These are phyloP conservation scores for Limanda limanda DNA, from an alignment of 2,113 vertebrate species.

Conservation along the genomic window DNA sequence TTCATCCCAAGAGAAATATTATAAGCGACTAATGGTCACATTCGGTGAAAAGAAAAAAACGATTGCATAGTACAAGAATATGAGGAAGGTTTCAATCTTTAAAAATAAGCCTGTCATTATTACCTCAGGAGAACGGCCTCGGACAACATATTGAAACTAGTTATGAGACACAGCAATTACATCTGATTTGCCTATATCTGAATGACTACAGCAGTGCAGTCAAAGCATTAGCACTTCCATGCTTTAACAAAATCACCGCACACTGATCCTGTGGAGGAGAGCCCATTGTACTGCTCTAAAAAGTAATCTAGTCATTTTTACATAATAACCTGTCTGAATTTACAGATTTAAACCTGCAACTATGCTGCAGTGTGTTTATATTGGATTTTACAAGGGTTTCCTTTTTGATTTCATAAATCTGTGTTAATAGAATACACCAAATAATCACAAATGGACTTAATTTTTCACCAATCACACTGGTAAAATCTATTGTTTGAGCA, in stretches of 20 bases:
- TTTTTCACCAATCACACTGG: slow-evolving; percentile 34
- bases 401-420: slow-evolving; percentile 8
- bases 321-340: slow-evolving; percentile 36
- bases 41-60: slow-evolving; percentile 30
- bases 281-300: slow-evolving; percentile 3
- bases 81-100: slow-evolving; percentile 47
- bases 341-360: slow-evolving; percentile 31
- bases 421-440: slow-evolving; percentile 23
- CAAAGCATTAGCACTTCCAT: slow-evolving; percentile 12
- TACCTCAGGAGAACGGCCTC: slow-evolving; percentile 11
- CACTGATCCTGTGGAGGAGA: slow-evolving; percentile 9
- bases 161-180: not conserved
- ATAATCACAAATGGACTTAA: slow-evolving; percentile 35
- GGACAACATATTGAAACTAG: slow-evolving; percentile 17
- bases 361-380: slow-evolving; percentile 20
- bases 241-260: slow-evolving; percentile 44
- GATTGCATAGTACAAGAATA: slow-evolving; percentile 76
- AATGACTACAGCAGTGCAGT: slow-evolving; percentile 11
- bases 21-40: slow-evolving; percentile 41
- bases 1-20: slow-evolving; percentile 36
- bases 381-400: not conserved
- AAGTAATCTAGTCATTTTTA: not conserved
- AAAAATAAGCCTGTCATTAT: slow-evolving; percentile 45
- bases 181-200: slow-evolving; percentile 1
- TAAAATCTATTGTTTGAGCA: slow-evolving; percentile 29